A percentile compares a stretch with the other conserved stretches of the same genome.
These are phyloP conservation scores for Halcyon smyrnensis DNA, from an alignment of 2,797 vertebrate species.

Conservation along the genomic window DNA sequence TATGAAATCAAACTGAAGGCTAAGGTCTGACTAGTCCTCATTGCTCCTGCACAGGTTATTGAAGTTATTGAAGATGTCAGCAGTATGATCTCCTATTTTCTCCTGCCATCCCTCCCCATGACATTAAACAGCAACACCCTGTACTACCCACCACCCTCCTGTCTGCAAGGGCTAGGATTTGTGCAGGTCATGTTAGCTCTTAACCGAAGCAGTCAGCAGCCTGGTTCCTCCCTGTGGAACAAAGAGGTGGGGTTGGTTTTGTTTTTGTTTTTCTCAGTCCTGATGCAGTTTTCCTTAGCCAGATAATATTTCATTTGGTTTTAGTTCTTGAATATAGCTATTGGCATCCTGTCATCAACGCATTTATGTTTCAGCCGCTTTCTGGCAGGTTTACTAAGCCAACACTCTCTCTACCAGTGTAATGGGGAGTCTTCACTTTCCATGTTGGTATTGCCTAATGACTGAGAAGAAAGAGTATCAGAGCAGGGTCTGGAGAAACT, in stretches of 20 bases:
- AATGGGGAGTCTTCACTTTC: neutral
- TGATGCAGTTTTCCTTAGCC: neutral
- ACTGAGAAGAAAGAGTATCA: neutral
- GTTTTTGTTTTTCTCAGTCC: neutral
- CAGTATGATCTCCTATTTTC: neutral
- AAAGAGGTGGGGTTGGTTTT: neutral
- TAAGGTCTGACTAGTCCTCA: neutral
- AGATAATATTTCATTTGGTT: neutral
- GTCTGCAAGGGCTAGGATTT: neutral
- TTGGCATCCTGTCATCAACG: neutral
- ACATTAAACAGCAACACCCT: neutral
- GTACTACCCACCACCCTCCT: neutral
- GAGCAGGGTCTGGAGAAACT: neutral
- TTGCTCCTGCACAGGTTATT: neutral
- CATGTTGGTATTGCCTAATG: neutral
- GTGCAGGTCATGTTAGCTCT: neutral
- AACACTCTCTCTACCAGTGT: neutral
- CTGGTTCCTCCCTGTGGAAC: neutral
- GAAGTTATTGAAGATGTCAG: neutral
- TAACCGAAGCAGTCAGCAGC: accelerated
- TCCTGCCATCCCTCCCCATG: accelerated
- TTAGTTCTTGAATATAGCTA: neutral
- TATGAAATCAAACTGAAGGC: neutral
- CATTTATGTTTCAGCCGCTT: neutral
- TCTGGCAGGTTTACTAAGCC: neutral